phyloP scores from a whole-genome alignment of 2,888 invertebrate species.

The Tuberolachnus salignus region DNA sequence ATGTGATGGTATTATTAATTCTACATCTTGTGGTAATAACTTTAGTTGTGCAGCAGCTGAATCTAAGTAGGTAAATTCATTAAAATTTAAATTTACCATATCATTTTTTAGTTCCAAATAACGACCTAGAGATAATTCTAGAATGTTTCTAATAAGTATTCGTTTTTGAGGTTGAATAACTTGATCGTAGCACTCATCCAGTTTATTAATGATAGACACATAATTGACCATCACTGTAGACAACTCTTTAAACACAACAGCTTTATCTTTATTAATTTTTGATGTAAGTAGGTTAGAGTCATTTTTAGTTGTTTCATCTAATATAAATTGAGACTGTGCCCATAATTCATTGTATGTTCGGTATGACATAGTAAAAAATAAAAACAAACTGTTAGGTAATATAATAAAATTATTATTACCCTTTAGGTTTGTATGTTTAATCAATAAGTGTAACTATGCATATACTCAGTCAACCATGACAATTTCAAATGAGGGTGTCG shows the following conservation, averaged over 20 bases:
- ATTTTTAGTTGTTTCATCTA: conserved; percentile 69
- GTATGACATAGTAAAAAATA: conserved; percentile 71
- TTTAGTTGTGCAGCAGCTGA: conserved; percentile 63
- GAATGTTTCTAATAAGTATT: conserved; percentile 73
- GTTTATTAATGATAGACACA: conserved; percentile 74
- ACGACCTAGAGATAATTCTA: conserved; percentile 72
- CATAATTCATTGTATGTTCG: conserved; percentile 75
- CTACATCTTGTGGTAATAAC: conserved; percentile 57
- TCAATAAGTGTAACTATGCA: conserved; percentile 51
- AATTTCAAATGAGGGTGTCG: background rate
- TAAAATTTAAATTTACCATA: conserved; percentile 82
- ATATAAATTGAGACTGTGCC: conserved; percentile 67
- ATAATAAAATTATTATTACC: background rate
- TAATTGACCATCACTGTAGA: conserved; percentile 82
- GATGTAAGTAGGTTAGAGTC: conserved; percentile 68
- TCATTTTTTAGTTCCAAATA: conserved; percentile 86
- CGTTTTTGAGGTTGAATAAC: conserved; percentile 92
- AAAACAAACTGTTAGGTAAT: background rate
- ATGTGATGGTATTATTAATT: conserved; percentile 71
- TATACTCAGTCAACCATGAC: conserved; percentile 34
- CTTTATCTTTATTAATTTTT: conserved; percentile 63
- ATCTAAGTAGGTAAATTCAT: conserved; percentile 87
- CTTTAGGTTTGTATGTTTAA: conserved; percentile 21
- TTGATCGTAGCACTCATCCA: conserved; percentile 87
- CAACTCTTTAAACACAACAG: conserved; percentile 64